Evolutionary conservation across 2,113 vertebrate genomes (phyloP).

Genomic region (Capra hircus): DNA sequence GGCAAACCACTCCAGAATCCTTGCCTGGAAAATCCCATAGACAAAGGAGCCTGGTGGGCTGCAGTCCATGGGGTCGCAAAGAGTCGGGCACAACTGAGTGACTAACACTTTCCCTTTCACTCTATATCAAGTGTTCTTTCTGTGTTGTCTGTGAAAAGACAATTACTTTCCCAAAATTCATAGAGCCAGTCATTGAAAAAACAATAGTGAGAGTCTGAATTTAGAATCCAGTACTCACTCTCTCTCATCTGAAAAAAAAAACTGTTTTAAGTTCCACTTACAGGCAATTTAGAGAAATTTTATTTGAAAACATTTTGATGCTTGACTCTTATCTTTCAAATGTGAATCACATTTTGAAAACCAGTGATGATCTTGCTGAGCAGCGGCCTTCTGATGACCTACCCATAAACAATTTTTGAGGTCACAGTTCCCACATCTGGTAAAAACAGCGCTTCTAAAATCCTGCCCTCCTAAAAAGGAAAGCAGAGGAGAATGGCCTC

Average conservation of each 20-base stretch:
- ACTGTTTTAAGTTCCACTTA: background rate
- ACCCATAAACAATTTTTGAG: background rate
- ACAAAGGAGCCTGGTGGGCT: background rate
- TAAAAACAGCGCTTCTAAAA: background rate
- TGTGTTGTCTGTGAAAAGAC: background rate
- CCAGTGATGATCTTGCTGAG: background rate
- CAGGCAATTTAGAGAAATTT: background rate
- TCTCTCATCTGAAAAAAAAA: background rate
- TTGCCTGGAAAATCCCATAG: background rate
- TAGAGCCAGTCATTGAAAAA: background rate
- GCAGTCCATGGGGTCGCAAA: background rate
- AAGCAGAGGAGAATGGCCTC: background rate
- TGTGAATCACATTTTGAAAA: background rate
- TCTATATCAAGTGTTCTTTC: background rate
- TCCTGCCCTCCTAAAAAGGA: background rate
- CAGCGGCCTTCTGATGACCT: background rate
- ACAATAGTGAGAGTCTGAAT: background rate
- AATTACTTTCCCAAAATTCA: background rate
- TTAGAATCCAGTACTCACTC: background rate
- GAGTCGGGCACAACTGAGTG: background rate
- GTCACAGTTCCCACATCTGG: background rate
- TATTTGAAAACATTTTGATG: slow-evolving; percentile 24
- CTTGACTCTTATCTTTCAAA: background rate
- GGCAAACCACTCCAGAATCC: background rate
- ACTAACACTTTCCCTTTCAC: background rate